Evolutionary conservation across 2,797 vertebrate species (phyloP).

Genomic region (Vireo griseus): DNA sequence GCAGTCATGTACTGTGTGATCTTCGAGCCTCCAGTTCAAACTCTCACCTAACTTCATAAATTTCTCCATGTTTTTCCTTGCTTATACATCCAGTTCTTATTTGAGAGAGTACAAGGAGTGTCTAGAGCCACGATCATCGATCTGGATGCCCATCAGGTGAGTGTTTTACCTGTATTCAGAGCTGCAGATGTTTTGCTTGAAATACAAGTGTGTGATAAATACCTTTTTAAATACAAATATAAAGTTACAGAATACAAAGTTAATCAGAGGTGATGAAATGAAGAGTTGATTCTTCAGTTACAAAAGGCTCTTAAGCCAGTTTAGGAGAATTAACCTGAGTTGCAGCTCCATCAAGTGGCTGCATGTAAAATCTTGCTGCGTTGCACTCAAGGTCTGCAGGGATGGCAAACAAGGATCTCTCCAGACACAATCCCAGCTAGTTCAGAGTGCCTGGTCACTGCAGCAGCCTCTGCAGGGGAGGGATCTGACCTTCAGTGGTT

Average conservation of each 20-base stretch:
- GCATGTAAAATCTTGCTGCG: background rate
- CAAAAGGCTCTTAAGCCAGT: background rate
- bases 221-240: background rate
- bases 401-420: background rate
- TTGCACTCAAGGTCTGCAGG: background rate
- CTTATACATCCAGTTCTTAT: conserved; percentile 81
- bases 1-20: background rate
- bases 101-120: conserved; percentile 88
- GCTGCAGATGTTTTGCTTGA: background rate
- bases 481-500: background rate
- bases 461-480: background rate
- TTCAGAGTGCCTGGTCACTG: background rate
- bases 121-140: conserved; percentile 90
- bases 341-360: conserved; percentile 62
- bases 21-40: background rate
- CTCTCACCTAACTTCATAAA: background rate
- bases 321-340: background rate
- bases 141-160: conserved; percentile 95
- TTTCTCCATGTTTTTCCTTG: background rate
- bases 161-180: background rate
- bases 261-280: background rate
- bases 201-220: background rate
- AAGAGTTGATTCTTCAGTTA: background rate
- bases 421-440: background rate
- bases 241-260: background rate